Evolutionary conservation across 2,888 invertebrate species (phyloP).

Genomic region (Andrena dorsata): DNA sequence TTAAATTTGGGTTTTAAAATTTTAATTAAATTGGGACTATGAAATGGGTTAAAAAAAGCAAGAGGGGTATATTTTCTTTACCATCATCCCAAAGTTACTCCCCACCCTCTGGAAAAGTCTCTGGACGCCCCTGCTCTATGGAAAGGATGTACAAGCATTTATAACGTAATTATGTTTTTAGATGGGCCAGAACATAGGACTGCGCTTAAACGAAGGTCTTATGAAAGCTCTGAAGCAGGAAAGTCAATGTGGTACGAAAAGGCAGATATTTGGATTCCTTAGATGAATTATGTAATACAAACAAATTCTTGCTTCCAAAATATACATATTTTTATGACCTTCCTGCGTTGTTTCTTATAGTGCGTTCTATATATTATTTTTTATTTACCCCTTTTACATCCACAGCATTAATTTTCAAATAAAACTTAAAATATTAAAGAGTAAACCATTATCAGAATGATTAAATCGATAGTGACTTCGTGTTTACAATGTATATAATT

Average conservation of each 20-base stretch:
- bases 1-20: too few relatives aligned
- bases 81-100: too few relatives aligned
- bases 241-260: slow-evolving; percentile 85
- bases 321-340: not conserved
- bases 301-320: slow-evolving; percentile 10
- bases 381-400: slow-evolving; percentile 1
- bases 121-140: too few relatives aligned
- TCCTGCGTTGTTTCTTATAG: slow-evolving; percentile 7
- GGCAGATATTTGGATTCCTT: slow-evolving; percentile 85
- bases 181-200: slow-evolving; percentile 90
- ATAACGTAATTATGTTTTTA: slow-evolving; percentile 75
- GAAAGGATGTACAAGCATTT: not conserved
- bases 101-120: too few relatives aligned
- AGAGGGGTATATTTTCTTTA: too few relatives aligned
- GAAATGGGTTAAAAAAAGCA: too few relatives aligned
- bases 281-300: slow-evolving; percentile 71
- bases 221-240: slow-evolving; percentile 88
- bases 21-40: too few relatives aligned
- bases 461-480: too few relatives aligned
- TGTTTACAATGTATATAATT: too few relatives aligned
- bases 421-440: not conserved
- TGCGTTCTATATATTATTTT: not conserved
- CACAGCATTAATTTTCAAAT: not conserved
- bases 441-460: not conserved
- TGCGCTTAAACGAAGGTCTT: slow-evolving; percentile 89